These are phyloP conservation scores for Eptesicus fuscus DNA, from an alignment of 2,113 vertebrate genomes.

Conservation along the genomic window DNA sequence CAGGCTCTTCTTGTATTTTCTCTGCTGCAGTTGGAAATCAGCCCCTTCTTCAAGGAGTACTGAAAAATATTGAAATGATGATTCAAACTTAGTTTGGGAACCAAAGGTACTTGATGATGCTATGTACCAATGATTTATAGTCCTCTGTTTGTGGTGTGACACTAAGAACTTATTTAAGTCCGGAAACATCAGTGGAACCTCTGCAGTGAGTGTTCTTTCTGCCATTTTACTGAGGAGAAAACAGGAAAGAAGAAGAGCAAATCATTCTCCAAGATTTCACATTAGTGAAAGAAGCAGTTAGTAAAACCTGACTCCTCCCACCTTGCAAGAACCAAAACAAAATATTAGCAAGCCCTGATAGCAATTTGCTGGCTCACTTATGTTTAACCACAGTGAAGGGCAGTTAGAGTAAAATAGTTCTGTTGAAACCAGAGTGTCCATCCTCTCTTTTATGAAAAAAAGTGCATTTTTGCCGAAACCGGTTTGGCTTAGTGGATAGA, in stretches of 20 bases:
- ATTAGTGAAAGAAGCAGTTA: background rate
- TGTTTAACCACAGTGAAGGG: background rate
- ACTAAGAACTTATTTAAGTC: background rate
- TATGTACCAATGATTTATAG: background rate
- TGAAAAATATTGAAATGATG: background rate
- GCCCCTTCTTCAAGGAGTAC: background rate
- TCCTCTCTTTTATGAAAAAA: background rate
- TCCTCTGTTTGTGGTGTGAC: background rate
- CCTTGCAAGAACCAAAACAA: background rate
- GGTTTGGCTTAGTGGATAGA: too few relatives aligned
- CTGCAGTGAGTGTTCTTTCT: background rate
- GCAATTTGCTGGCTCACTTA: background rate
- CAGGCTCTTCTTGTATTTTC: background rate
- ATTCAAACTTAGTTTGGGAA: background rate
- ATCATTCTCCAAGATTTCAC: background rate
- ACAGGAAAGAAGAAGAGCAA: background rate
- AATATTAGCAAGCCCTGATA: background rate
- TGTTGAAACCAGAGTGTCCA: background rate
- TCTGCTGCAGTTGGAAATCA: background rate
- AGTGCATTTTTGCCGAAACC: background rate
- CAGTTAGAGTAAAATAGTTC: background rate
- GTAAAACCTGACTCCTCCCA: background rate
- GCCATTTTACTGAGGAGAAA: background rate
- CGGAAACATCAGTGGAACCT: background rate
- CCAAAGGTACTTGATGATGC: background rate